Conservation (phyloP, 2,113 vertebrate genomes). For the Dicrurus megarhynchus region DNA sequence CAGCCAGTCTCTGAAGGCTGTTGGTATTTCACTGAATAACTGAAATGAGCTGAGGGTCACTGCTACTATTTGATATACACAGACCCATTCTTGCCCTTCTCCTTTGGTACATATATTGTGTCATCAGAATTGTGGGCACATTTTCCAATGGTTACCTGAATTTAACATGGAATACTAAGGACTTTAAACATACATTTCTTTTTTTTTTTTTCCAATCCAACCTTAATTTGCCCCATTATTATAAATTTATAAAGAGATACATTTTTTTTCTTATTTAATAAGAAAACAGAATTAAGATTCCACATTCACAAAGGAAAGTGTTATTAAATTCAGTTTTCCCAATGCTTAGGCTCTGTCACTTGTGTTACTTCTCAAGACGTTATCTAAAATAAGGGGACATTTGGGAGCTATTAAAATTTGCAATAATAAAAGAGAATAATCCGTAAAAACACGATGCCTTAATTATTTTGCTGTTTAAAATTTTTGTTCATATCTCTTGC, state of each 20-base stretch:
- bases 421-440: constrained; percentile 23
- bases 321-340: constrained; percentile 53
- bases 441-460: not conserved
- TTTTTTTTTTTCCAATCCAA: not conserved
- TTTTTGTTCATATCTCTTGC: not conserved
- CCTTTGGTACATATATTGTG: not conserved
- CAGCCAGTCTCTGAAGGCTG: not conserved
- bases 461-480: constrained; percentile 37
- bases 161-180: not conserved
- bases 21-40: not conserved
- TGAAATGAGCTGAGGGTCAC: not conserved
- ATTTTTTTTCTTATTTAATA: not conserved
- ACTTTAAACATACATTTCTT: not conserved
- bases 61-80: not conserved
- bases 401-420: constrained; percentile 55
- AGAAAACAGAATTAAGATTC: not conserved
- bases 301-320: not conserved
- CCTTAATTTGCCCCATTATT: not conserved
- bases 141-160: not conserved
- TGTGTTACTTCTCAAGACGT: constrained; percentile 48
- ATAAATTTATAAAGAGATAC: not conserved
- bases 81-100: not conserved
- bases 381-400: constrained; percentile 60
- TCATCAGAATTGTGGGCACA: not conserved
- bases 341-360: constrained; percentile 32